Evolutionary conservation across 2,888 invertebrate species (phyloP).

Genomic region (Hipparchia sbordonii): DNA sequence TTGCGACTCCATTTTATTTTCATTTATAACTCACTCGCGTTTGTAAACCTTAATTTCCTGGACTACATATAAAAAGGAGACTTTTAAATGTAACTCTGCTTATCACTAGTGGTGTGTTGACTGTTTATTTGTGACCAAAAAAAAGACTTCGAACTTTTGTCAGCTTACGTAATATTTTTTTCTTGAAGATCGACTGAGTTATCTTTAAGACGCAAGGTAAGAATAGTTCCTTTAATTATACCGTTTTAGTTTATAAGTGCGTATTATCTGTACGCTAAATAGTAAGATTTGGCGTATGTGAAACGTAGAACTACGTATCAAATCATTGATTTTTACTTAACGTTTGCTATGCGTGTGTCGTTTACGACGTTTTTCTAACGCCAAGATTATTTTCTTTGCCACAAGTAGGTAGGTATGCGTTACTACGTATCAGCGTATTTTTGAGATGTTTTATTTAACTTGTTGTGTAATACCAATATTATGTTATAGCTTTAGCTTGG

Average conservation of each 20-base stretch:
- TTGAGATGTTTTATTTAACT: background rate
- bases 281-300: background rate
- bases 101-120: conserved; percentile 40
- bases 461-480: background rate
- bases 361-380: conserved; percentile 1
- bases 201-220: conserved; percentile 22
- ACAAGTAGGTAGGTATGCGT: background rate
- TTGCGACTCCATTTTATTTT: conserved; percentile 72
- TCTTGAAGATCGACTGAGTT: conserved; percentile 17
- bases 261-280: background rate
- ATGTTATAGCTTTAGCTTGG: no score
- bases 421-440: background rate
- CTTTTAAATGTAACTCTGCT: conserved; percentile 22
- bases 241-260: background rate
- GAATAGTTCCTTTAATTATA: background rate
- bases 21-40: conserved; percentile 52
- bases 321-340: conserved; percentile 51
- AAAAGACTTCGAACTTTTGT: conserved; percentile 30
- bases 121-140: conserved; percentile 13
- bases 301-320: background rate
- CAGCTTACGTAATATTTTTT: conserved; percentile 48
- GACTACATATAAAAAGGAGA: conserved; percentile 32
- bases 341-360: background rate
- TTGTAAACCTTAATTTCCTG: conserved; percentile 44
- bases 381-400: conserved; percentile 11